These are phyloP conservation scores for Myopa testacea DNA, from an alignment of 2,888 invertebrate species.

Conservation along the genomic window DNA sequence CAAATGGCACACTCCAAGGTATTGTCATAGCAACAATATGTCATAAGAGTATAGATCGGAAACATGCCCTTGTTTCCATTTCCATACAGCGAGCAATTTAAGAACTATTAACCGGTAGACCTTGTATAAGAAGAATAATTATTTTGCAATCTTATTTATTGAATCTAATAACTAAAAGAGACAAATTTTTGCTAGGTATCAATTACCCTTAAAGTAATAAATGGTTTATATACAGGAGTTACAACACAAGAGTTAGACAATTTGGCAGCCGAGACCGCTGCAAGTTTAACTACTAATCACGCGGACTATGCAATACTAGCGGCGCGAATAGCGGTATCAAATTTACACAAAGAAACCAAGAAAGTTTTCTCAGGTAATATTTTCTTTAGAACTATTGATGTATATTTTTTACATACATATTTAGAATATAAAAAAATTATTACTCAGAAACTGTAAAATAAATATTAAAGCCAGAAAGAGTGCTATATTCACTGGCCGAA, in stretches of 20 bases:
- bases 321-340: conserved; percentile 94
- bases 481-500: no score
- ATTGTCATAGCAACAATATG: no score
- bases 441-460: no score
- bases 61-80: no score
- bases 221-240: conserved; percentile 94
- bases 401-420: no score
- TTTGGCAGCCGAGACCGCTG: conserved; percentile 98
- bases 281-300: conserved; percentile 96
- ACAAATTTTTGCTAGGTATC: conserved; percentile 72
- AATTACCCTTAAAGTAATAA: conserved; percentile 92
- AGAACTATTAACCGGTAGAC: neutral
- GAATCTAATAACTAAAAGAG: neutral
- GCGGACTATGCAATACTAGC: conserved; percentile 95
- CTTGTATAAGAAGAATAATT: neutral
- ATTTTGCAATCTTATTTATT: neutral
- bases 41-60: no score
- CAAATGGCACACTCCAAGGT: neutral
- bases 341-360: conserved; percentile 97
- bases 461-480: no score
- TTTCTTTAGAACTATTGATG: neutral
- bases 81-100: neutral
- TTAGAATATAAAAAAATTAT: no score
- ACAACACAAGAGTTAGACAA: conserved; percentile 97
- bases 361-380: conserved; percentile 88